Percentiles rank a stretch among this genome's conserved stretches.
These are phyloP conservation scores for Thalassophryne amazonica DNA, from an alignment of 2,797 vertebrate species.

Conservation along the genomic window DNA sequence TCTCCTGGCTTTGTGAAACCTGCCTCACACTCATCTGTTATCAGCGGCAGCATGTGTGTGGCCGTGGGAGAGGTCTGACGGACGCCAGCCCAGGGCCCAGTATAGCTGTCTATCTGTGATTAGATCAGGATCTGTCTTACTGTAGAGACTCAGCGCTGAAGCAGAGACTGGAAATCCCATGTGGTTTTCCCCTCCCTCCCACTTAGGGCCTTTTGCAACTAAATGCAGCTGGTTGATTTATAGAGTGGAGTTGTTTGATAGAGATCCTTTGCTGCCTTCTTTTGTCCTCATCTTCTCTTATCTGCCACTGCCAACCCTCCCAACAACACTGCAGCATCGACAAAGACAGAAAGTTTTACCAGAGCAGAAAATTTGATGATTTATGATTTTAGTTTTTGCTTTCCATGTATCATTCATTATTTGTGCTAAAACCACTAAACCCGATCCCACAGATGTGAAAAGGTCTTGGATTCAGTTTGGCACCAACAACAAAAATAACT, in stretches of 20 bases:
- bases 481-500: neutral
- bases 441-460: conserved; percentile 42
- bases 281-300: conserved; percentile 24
- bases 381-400: conserved; percentile 50
- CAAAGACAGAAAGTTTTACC: conserved; percentile 69
- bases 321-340: conserved; percentile 53
- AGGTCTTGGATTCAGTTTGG: conserved; percentile 4
- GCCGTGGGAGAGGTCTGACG: conserved; percentile 62
- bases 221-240: conserved; percentile 67
- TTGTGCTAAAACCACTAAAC: conserved; percentile 39
- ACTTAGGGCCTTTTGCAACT: conserved; percentile 37
- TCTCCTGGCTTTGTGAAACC: conserved; percentile 55
- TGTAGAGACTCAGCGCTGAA: conserved; percentile 36
- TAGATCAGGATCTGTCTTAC: conserved; percentile 64
- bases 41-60: conserved; percentile 59
- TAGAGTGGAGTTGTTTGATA: conserved; percentile 55
- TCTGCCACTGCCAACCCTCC: conserved; percentile 18
- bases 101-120: conserved; percentile 63
- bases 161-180: conserved; percentile 38
- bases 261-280: conserved; percentile 40
- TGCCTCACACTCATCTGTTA: conserved; percentile 49
- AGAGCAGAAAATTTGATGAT: conserved; percentile 69
- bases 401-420: conserved; percentile 63
- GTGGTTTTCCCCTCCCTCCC: conserved; percentile 32
- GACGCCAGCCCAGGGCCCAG: conserved; percentile 23